phyloP scores from a whole-genome alignment of 2,888 invertebrate genomes.

The Panopea generosa region DNA sequence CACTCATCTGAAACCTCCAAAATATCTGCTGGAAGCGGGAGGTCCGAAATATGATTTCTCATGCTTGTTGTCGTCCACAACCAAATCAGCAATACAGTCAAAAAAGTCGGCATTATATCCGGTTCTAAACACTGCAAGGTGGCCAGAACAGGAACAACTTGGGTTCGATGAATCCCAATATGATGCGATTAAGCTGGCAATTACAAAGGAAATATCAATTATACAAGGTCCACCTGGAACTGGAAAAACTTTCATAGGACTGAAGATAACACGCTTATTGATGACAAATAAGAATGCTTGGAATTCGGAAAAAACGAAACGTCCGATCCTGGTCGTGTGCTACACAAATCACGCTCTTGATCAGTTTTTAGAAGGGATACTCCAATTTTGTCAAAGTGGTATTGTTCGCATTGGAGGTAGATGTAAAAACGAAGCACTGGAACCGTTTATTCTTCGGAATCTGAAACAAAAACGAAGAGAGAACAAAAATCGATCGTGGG shows the following conservation, averaged over 20 bases:
- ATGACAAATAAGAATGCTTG: slow-evolving; percentile 87
- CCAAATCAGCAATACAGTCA: neutral
- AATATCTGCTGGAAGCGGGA: slow-evolving; percentile 57
- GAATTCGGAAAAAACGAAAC: slow-evolving; percentile 68
- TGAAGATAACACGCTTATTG: slow-evolving; percentile 89
- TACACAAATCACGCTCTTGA: slow-evolving; percentile 85
- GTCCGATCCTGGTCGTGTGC: slow-evolving; percentile 83
- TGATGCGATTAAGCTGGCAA: slow-evolving; percentile 77
- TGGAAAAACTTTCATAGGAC: slow-evolving; percentile 93
- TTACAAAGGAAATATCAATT: slow-evolving; percentile 82
- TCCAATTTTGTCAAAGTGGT: slow-evolving; percentile 59
- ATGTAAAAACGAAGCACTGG: slow-evolving; percentile 69
- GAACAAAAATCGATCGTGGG: slow-evolving; percentile 34
- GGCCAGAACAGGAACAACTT: slow-evolving; percentile 62
- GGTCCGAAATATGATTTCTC: slow-evolving; percentile 53
- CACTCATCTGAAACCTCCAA: slow-evolving; percentile 64
- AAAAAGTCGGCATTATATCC: slow-evolving; percentile 2
- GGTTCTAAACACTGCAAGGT: slow-evolving; percentile 56
- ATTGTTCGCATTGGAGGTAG: slow-evolving; percentile 82
- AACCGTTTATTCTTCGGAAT: slow-evolving; percentile 61
- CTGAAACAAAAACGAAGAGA: slow-evolving; percentile 42
- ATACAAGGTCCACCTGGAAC: slow-evolving; percentile 92
- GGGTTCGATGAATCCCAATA: slow-evolving; percentile 73
- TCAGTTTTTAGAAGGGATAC: slow-evolving; percentile 82
- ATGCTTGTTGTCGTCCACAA: slow-evolving; percentile 8